Base-by-base conservation (phyloP, 2,888 invertebrate genomes). In the Tenthredo notha region DNA sequence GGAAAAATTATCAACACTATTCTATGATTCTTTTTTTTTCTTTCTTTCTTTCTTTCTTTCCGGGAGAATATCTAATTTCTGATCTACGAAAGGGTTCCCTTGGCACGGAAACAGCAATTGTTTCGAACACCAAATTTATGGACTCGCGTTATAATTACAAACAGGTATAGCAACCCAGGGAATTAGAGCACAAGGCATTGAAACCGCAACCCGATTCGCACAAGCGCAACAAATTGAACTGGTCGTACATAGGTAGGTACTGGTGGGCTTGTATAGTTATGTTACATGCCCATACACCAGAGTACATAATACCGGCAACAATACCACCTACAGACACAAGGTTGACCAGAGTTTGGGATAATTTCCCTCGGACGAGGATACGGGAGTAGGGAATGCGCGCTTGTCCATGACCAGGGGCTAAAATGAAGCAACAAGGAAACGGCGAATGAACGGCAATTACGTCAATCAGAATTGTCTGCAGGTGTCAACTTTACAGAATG, bases 201-300 rank as follows among this genome's bases (percentile, higher is more conserved):
- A 61, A 61, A 80, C 80, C 80, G 61, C 80, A 80, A 61, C 61
- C 25, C 58, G 61, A 80, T 80, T 61, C 80, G 58, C 58, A 80
- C 50, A 80, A 61, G 80, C 80, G 80, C 80, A 80, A 80, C 58
- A 80, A 80, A 80, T 80, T 80, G 80, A 80, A 80, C 80, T 33
- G 80, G 80, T 61, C 25, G 78, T n/a, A 29, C 61, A 37, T 61
- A 40, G 40, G 61, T 58, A 4, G 50, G n/a, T 29, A 37, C 50
- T 6, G 12, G 54, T 77, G 50, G 21, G 58, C 25, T 12, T 61
- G 80, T 58, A 61, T 15, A 61, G 61, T 58, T 40, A 25, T 80
- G 40, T 80, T 21, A 80, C 37, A 80, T 37, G 40, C 58, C 58
- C 37, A 33, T 77, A 77, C 29, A 54, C 58, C 50, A 21, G 40